Evolutionary conservation across 92 coral and sea anemone genomes (phyloP), one percentile per base, ranked within the genome.

Genomic region (Palythoa grandis): DNA sequence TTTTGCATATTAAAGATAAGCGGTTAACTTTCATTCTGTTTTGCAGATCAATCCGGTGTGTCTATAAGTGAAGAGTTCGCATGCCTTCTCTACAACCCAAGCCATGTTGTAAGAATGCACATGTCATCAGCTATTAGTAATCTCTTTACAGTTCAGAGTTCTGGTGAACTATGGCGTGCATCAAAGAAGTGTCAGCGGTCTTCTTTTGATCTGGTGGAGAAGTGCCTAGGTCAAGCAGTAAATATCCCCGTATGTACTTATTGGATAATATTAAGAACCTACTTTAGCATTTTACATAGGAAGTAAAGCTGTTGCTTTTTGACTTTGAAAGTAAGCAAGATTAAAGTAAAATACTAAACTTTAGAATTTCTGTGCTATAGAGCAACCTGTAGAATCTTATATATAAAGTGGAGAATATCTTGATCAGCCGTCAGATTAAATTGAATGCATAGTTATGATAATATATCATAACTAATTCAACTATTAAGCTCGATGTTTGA

Each of bases 21-120:
- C 4, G 6, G 9, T 43, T 43, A 19, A 47, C 43, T 20, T 75
- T 8, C 35, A 75, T 11, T 47, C 56, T 20, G 65, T 14, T 58
- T 63, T 48, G 52, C 76, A 78, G 96, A 91, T 11, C 38, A 90
- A 35, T 70, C 60, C 56, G 24, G 74, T 19, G 89, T 90, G 20
- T 75, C 87, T 57, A 72, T 94, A 70, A 73, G 86, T 17, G 78
- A 66, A 43, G 98, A 90, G 77, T 95, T 95, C 50, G 91, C 99
- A 4, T 83, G 86, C 63, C 93, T 93, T n/a, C 91, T 97, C 22
- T 86, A 78, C 50, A 98, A 97, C 86, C 87, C 89, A 50, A 97
- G 97, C 74, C 99, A 93, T 58, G 58, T 91, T 73, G 90, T 97
- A 56, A 94, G 99, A 76, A 93, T 92, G 98, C 88, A 84, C 74